These are phyloP conservation scores for Protodeltote pygarga DNA, from an alignment of 2,888 invertebrate genomes.

Conservation along the genomic window DNA sequence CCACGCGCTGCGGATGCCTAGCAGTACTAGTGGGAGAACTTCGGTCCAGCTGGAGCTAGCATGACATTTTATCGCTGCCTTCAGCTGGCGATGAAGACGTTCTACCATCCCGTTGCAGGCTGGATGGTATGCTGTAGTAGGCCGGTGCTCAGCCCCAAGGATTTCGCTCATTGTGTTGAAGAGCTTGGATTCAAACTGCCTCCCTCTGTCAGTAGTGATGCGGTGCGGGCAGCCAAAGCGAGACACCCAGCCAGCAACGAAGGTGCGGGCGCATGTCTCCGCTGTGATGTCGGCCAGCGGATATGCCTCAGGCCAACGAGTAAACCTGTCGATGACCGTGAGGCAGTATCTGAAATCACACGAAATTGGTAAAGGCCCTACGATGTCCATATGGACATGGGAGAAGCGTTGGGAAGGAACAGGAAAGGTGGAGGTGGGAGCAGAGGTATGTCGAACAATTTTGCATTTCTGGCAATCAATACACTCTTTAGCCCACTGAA, in stretches of 20 bases:
- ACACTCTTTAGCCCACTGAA: neutral
- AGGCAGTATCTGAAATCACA: conserved; percentile 34
- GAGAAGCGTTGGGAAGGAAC: conserved; percentile 33
- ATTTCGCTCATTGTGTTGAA: conserved; percentile 28
- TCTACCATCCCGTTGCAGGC: conserved; percentile 42
- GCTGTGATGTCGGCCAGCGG: conserved; percentile 39
- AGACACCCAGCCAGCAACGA: conserved; percentile 60
- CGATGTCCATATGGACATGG: conserved; percentile 19
- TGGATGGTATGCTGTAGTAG: conserved; percentile 46
- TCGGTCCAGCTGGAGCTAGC: neutral
- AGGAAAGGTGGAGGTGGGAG: neutral
- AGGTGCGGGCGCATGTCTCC: conserved; percentile 13
- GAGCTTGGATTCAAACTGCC: conserved; percentile 53
- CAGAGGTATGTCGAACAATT: neutral
- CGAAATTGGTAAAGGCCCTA: neutral
- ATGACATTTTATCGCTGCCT: neutral
- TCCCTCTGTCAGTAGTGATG: conserved; percentile 44
- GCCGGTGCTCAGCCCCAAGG: conserved; percentile 13
- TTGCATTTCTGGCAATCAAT: neutral
- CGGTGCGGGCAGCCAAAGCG: conserved; percentile 64
- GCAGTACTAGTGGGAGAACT: neutral
- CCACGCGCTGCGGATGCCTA: neutral
- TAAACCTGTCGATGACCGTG: conserved; percentile 51
- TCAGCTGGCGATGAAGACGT: neutral
- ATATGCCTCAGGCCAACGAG: conserved; percentile 54